Conservation (phyloP, 2,888 invertebrate genomes). For the Agonum fuliginosum region DNA sequence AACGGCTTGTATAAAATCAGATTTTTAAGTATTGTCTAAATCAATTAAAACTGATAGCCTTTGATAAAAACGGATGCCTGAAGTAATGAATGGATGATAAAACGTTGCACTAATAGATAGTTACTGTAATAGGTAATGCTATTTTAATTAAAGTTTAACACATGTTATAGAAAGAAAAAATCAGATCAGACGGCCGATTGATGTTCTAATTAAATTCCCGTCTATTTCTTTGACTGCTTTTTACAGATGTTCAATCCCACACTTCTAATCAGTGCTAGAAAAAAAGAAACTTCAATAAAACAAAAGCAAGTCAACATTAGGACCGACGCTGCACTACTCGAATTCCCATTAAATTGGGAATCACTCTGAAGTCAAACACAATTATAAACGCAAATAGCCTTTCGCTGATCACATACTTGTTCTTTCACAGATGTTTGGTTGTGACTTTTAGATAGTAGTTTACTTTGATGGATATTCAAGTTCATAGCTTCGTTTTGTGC, state of each 20-base stretch:
- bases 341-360: conserved; percentile 31
- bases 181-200: conserved; percentile 17
- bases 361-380: conserved; percentile 30
- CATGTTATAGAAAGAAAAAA: conserved; percentile 33
- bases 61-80: too few relatives aligned
- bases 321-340: not conserved
- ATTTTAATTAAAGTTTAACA: conserved; percentile 40
- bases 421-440: not conserved
- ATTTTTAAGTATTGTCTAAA: too few relatives aligned
- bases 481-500: too few relatives aligned
- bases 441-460: too few relatives aligned
- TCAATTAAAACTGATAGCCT: too few relatives aligned
- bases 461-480: too few relatives aligned
- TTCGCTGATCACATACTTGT: conserved; percentile 16
- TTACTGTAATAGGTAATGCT: conserved; percentile 35
- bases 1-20: too few relatives aligned
- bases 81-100: conserved; percentile 4
- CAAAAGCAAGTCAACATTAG: conserved; percentile 19
- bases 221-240: conserved; percentile 29
- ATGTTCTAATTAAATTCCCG: conserved; percentile 41
- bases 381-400: conserved; percentile 32
- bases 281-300: conserved; percentile 27
- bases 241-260: conserved; percentile 28
- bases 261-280: conserved; percentile 14
- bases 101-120: conserved; percentile 12